Evolutionary conservation across 2,113 vertebrate genomes (phyloP).

Genomic region (Macquaria australasica): DNA sequence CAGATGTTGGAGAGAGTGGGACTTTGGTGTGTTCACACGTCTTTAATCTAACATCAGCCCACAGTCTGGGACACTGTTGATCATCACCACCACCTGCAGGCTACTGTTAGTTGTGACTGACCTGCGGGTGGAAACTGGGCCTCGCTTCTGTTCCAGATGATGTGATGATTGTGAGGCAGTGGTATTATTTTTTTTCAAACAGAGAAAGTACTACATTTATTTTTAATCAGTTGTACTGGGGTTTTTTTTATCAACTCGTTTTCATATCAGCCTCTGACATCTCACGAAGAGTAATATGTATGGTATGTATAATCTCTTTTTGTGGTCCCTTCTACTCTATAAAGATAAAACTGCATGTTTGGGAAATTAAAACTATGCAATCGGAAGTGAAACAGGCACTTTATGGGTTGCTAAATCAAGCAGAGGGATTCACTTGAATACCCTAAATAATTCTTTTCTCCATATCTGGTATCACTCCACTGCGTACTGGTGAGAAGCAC

Average conservation of each 20-base stretch:
- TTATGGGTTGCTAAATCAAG: background rate
- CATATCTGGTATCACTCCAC: background rate
- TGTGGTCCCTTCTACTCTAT: background rate
- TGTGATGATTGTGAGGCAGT: background rate
- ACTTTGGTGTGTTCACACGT: background rate
- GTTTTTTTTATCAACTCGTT: background rate
- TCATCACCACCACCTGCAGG: background rate
- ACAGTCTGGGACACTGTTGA: background rate
- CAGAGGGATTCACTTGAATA: background rate
- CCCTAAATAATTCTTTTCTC: background rate
- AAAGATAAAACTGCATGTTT: no score
- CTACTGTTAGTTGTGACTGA: rapidly evolving
- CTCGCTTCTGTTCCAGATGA: background rate
- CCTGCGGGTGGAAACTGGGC: background rate
- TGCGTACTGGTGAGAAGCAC: background rate
- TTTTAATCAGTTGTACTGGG: no score
- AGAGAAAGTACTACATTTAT: background rate
- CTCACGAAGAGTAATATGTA: background rate
- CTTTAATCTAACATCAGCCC: background rate
- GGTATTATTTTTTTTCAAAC: no score
- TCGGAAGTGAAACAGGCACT: background rate
- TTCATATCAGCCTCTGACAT: background rate
- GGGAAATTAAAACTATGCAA: background rate
- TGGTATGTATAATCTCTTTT: background rate
- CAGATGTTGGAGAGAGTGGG: background rate